These are phyloP conservation scores for Steromphala cineraria DNA, from an alignment of 2,888 invertebrate species.

Conservation along the genomic window DNA sequence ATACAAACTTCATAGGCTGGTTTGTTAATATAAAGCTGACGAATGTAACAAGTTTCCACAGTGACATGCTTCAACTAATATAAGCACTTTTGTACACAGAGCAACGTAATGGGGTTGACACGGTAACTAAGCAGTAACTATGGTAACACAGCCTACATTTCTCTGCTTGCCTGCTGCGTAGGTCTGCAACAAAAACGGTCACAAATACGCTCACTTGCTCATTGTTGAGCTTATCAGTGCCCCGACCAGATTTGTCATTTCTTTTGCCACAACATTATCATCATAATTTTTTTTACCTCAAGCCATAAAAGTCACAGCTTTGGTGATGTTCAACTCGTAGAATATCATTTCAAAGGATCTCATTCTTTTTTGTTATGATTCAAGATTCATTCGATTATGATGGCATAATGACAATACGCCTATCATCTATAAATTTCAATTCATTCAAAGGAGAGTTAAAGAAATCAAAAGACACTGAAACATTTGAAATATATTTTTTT, in stretches of 20 bases:
- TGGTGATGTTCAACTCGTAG: no score
- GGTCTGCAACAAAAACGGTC: conserved; percentile 6
- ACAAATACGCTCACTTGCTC: neutral
- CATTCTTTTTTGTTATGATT: no score
- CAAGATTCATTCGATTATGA: no score
- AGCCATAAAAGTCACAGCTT: no score
- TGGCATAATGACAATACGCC: no score
- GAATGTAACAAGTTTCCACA: no score
- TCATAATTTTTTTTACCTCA: no score
- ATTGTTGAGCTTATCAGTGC: neutral
- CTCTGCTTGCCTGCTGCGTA: neutral
- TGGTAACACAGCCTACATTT: neutral
- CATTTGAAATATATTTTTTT: no score
- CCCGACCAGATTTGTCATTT: neutral
- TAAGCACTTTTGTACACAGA: neutral
- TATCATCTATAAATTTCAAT: no score
- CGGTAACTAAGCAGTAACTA: neutral
- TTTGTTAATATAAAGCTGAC: neutral
- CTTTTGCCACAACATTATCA: neutral
- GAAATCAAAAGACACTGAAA: no score
- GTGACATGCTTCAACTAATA: neutral
- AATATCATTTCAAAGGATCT: no score
- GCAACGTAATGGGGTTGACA: neutral
- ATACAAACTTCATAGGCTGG: neutral
- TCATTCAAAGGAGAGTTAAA: no score